Evolutionary conservation across 2,113 vertebrate species (phyloP), one percentile per base, ranked within the genome.

Genomic region (Nesoenas mayeri): DNA sequence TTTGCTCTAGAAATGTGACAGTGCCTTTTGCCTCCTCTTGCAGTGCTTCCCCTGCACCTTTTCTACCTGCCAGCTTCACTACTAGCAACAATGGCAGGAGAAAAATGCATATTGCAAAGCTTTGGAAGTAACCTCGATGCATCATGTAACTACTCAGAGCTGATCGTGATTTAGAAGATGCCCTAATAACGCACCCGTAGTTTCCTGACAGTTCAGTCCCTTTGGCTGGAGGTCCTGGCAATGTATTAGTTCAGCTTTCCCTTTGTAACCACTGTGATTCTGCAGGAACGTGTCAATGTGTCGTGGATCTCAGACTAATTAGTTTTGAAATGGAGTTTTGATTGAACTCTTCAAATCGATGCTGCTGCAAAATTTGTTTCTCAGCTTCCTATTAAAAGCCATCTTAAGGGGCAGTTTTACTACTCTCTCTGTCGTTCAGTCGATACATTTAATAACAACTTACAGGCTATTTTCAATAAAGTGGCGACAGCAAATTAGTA

Each of bases 311-410:
- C 98, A 98, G 99, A 99, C 99, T 99, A 99, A 99, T 99, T 99
- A 99, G 98, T 99, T 99, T 99, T 99, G 99, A 99, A 99, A 99
- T 99, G 98, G 99, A 99, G 99, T 99, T 99, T 99, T 99, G 99
- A 99, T 99, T 99, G 99, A 99, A 99, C 98, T 98, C 98, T 99
- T 98, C 98, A 98, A 99, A 99, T 99, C 98, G 99, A 99, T 99
- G 98, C 98, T 97, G 98, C 98, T 98, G 99, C 99, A 98, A 99
- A 98, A 99, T 99, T 99, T 99, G 99, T 99, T 99, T 99, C 99
- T 99, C 98, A 90, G 98, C 98, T 98, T 98, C 98, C 98, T 98
- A 98, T 98, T 98, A 99, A 99, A 98, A 99, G 98, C 98, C 98
- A 98, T 99, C 98, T 99, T 98, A 98, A 98, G 98, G 98, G 98